These are phyloP conservation scores for Antrozous pallidus DNA, from an alignment of 2,797 vertebrate species.

Conservation along the genomic window DNA sequence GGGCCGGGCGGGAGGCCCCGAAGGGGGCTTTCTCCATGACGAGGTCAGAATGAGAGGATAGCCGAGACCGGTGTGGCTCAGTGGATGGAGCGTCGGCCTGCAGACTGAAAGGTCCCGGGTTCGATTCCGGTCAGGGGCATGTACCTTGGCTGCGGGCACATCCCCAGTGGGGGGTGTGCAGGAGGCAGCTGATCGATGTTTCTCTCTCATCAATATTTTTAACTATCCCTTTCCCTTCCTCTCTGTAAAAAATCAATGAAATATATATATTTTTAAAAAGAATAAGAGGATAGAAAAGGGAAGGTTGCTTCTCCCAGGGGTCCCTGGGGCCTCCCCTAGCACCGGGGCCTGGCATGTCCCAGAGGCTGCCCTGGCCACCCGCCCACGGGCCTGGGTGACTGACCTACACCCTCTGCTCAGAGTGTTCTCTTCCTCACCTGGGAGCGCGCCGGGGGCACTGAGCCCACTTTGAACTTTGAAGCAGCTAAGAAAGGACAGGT, in stretches of 20 bases:
- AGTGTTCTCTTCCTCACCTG: not conserved
- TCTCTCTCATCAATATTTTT: too few relatives aligned
- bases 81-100: too few relatives aligned
- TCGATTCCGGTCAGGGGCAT: too few relatives aligned
- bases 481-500: not conserved
- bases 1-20: not conserved
- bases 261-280: too few relatives aligned
- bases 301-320: not conserved
- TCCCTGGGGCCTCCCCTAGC: not conserved
- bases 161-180: too few relatives aligned
- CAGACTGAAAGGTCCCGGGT: too few relatives aligned
- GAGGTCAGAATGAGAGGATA: not conserved
- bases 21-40: not conserved
- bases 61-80: too few relatives aligned
- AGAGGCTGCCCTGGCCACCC: not conserved
- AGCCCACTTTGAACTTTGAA: not conserved
- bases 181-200: too few relatives aligned
- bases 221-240: too few relatives aligned
- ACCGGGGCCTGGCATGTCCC: not conserved
- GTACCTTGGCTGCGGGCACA: too few relatives aligned
- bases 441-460: accelerated
- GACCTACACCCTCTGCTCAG: accelerated
- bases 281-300: too few relatives aligned
- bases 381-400: not conserved
- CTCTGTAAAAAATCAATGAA: too few relatives aligned